Conservation (phyloP, 1,140 invertebrate genomes). For the Battus philenor region DNA sequence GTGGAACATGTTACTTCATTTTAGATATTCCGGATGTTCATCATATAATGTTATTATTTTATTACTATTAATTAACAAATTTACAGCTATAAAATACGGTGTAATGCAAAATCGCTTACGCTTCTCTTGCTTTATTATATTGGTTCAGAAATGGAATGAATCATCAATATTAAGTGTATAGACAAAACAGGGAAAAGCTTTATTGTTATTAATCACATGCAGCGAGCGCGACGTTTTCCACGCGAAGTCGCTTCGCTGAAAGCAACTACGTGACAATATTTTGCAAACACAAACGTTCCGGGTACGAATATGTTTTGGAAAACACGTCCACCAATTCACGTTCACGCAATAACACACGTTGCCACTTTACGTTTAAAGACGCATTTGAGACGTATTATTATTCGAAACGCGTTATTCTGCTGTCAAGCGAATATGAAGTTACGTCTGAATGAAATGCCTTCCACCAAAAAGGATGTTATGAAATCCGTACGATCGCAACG, state of each 20-base stretch:
- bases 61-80: too few relatives aligned
- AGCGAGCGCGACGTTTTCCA: background rate
- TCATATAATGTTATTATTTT: too few relatives aligned
- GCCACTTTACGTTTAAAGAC: background rate
- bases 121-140: too few relatives aligned
- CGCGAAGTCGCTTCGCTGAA: slow-evolving; percentile 8
- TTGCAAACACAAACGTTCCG: slow-evolving; percentile 12
- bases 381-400: slow-evolving; percentile 1
- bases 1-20: too few relatives aligned
- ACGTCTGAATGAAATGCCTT: background rate
- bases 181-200: slow-evolving; percentile 2
- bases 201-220: slow-evolving; percentile 10
- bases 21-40: too few relatives aligned
- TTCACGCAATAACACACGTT: too few relatives aligned
- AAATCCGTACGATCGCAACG: background rate
- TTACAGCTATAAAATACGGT: too few relatives aligned
- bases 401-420: background rate
- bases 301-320: slow-evolving; percentile 7
- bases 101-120: too few relatives aligned
- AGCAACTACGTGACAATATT: slow-evolving; percentile 11
- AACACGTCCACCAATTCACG: background rate
- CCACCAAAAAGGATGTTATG: slow-evolving; percentile 6
- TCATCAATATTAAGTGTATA: slow-evolving; percentile 5
- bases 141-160: background rate
- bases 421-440: background rate